Evolutionary conservation across 2,113 vertebrate species (phyloP).

Genomic region (Origma solitaria): DNA sequence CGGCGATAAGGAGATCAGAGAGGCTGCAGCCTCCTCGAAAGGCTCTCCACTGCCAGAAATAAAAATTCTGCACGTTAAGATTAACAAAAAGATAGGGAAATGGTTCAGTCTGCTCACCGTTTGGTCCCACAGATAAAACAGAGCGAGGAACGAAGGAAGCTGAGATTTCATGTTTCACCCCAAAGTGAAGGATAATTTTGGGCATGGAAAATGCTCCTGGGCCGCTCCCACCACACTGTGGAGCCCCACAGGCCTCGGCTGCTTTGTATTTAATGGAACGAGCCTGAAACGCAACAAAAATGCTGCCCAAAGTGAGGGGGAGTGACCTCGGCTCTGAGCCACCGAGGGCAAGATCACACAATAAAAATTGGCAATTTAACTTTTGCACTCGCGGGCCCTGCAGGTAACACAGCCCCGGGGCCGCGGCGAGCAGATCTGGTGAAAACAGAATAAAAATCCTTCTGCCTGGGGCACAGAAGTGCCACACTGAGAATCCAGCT

Average conservation of each 20-base stretch:
- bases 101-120: neutral
- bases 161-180: neutral
- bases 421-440: accelerated
- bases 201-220: accelerated
- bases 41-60: neutral
- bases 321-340: no score
- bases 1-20: neutral
- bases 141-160: neutral
- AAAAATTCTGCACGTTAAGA: constrained; percentile 7
- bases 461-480: neutral
- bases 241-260: neutral
- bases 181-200: accelerated
- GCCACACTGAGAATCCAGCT: neutral
- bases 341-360: neutral
- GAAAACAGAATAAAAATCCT: neutral
- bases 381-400: accelerated
- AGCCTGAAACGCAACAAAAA: neutral
- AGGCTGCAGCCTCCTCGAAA: neutral
- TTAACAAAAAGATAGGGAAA: constrained; percentile 3
- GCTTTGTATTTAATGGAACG: neutral
- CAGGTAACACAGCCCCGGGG: neutral
- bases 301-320: neutral
- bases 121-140: constrained; percentile 10
- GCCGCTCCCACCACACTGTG: neutral
- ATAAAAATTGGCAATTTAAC: neutral